These are phyloP conservation scores for Gasteruption jaculator DNA, from an alignment of 2,888 invertebrate species.

Conservation along the genomic window DNA sequence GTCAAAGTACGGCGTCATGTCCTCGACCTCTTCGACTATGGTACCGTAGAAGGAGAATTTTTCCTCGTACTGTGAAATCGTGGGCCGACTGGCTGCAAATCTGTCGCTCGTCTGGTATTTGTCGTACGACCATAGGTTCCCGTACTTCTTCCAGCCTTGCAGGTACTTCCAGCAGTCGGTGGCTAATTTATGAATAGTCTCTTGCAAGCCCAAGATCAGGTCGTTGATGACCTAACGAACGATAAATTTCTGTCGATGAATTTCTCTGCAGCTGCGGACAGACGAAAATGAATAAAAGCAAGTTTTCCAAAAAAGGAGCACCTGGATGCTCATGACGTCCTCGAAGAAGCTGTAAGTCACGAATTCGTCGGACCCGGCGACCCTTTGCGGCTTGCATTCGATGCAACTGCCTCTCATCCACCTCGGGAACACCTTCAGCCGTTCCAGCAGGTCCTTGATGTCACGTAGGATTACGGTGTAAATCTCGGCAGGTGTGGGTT, in stretches of 20 bases:
- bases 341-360: constrained; percentile 75
- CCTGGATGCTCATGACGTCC: constrained; percentile 63
- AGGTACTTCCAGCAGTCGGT: constrained; percentile 63
- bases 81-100: constrained; percentile 65
- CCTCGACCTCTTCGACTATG: constrained; percentile 64
- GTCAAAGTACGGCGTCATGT: constrained; percentile 60
- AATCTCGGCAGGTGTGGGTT: constrained; percentile 72
- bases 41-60: constrained; percentile 80
- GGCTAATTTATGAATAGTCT: constrained; percentile 63
- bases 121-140: constrained; percentile 73
- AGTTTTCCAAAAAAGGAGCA: constrained; percentile 35
- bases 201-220: constrained; percentile 63
- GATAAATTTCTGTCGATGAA: too few relatives aligned
- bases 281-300: not conserved
- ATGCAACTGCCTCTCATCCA: constrained; percentile 85
- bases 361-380: constrained; percentile 58
- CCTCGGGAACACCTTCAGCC: constrained; percentile 72
- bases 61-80: constrained; percentile 71
- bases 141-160: constrained; percentile 69
- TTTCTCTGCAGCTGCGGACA: not conserved
- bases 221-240: constrained; percentile 64
- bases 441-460: constrained; percentile 72
- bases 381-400: constrained; percentile 63
- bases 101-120: constrained; percentile 71
- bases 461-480: constrained; percentile 72